Percentiles rank a stretch among this genome's conserved stretches.
Conservation (phyloP, 2,797 vertebrate species). For the Leucoraja ocellata region DNA sequence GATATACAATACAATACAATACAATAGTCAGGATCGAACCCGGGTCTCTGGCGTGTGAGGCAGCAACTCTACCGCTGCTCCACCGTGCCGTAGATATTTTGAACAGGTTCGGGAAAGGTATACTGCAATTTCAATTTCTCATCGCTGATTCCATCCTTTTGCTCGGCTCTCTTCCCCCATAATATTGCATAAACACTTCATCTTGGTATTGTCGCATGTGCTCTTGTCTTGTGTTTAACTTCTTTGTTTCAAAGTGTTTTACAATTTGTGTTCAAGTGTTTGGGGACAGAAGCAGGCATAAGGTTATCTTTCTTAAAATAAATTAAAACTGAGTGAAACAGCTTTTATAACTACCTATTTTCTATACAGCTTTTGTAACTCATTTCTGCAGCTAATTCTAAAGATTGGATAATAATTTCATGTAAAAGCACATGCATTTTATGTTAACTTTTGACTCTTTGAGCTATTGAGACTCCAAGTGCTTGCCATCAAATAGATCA, state of each 20-base stretch:
- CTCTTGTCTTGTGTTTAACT: not conserved
- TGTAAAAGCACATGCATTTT: too few species aligned
- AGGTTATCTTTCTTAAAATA: not conserved
- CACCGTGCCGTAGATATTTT: not conserved
- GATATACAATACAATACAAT: too few species aligned
- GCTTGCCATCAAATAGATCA: not conserved
- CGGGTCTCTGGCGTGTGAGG: too few species aligned
- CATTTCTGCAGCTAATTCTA: not conserved
- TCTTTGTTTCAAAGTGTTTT: not conserved
- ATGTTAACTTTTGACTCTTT: not conserved
- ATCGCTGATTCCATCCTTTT: conserved; percentile 3
- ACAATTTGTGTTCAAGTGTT: not conserved
- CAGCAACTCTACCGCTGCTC: too few species aligned
- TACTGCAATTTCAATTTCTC: conserved; percentile 10
- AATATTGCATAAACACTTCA: not conserved
- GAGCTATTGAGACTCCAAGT: not conserved
- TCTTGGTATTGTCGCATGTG: not conserved
- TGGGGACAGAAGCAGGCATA: not conserved
- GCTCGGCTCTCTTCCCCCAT: not conserved
- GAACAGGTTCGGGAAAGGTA: conserved; percentile 3
- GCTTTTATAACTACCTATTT: too few species aligned
- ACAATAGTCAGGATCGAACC: too few species aligned
- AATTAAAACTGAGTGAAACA: not conserved
- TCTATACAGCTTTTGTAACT: not conserved
- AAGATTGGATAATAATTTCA: not conserved